Percentiles rank a stretch among this genome's conserved stretches.
phyloP scores from a whole-genome alignment of 2,888 invertebrate species.

The Ormyrus pomaceus region DNA sequence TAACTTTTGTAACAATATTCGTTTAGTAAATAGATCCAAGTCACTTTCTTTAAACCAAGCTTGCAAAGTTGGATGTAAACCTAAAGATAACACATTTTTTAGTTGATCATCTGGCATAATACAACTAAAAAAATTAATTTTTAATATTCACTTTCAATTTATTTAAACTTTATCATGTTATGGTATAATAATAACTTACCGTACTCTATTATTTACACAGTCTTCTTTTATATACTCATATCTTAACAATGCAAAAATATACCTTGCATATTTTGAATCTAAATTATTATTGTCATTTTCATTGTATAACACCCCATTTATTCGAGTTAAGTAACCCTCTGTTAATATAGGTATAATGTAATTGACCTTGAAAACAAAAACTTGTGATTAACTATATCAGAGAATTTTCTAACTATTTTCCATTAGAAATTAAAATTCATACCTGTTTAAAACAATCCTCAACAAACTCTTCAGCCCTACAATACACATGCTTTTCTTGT shows the following conservation, averaged over 20 bases:
- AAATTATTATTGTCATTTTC: conserved; percentile 56
- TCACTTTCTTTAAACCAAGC: conserved; percentile 68
- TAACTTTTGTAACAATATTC: conserved; percentile 64
- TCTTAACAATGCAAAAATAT: conserved; percentile 66
- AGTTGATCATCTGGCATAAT: conserved; percentile 66
- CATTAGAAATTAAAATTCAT: conserved; percentile 9
- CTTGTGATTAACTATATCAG: conserved; percentile 13
- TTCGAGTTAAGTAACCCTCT: conserved; percentile 76
- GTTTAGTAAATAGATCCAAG: conserved; percentile 63
- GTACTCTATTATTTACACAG: conserved; percentile 66
- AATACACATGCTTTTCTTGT: conserved; percentile 77
- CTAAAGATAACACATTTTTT: conserved; percentile 58
- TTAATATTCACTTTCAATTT: neutral
- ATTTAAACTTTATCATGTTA: neutral
- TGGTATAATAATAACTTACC: conserved; percentile 58
- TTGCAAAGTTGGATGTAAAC: conserved; percentile 68
- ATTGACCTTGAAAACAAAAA: conserved; percentile 75
- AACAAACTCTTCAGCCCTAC: conserved; percentile 78
- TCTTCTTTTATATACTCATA: conserved; percentile 65
- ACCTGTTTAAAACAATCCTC: conserved; percentile 80
- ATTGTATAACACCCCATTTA: conserved; percentile 71
- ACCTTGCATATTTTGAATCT: conserved; percentile 67
- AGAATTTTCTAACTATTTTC: conserved; percentile 4
- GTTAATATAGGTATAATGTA: conserved; percentile 79
- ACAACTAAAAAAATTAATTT: conserved; percentile 61